A percentile compares a stretch with the other conserved stretches of the same genome.
Evolutionary conservation across 2,888 invertebrate genomes (phyloP).

Genomic region (Hedychridium roseum): DNA sequence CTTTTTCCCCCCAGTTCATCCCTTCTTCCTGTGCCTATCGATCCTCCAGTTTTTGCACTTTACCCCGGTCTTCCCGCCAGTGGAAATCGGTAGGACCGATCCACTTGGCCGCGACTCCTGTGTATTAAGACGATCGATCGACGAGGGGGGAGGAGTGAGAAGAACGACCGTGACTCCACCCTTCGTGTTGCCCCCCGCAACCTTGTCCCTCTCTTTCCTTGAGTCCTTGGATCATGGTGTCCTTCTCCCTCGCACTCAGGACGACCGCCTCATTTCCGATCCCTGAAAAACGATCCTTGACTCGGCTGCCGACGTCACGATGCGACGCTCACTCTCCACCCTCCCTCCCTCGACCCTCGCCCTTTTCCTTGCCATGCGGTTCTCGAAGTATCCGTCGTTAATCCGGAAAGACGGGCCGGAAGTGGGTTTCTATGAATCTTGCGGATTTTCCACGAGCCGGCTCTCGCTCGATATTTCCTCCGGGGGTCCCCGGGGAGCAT

Average conservation of each 20-base stretch:
- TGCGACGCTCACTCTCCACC: too few relatives aligned
- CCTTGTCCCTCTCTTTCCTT: constrained; percentile 2
- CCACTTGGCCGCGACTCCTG: constrained; percentile 23
- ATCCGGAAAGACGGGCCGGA: constrained; percentile 27
- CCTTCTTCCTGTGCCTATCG: too few relatives aligned
- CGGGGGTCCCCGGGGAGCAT: too few relatives aligned
- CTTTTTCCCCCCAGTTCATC: too few relatives aligned
- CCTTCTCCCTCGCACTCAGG: constrained; percentile 17
- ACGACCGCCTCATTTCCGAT: constrained; percentile 37
- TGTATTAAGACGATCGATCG: constrained; percentile 36
- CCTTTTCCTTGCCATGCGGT: neutral
- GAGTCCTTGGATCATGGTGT: neutral
- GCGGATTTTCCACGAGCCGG: constrained; percentile 16
- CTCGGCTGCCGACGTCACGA: neutral
- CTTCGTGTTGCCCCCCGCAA: neutral
- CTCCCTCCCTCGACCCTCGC: too few relatives aligned
- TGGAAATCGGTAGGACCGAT: constrained; percentile 37
- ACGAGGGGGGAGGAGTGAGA: too few relatives aligned
- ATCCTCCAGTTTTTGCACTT: neutral
- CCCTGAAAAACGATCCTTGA: constrained; percentile 21
- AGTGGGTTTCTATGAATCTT: constrained; percentile 22
- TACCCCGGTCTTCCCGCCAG: constrained; percentile 1
- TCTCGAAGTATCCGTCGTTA: constrained; percentile 18
- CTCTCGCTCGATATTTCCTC: too few relatives aligned
- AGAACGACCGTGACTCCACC: constrained; percentile 14